phyloP scores from a whole-genome alignment of 1,140 invertebrate species.

The Atopsyche davidsoni region DNA sequence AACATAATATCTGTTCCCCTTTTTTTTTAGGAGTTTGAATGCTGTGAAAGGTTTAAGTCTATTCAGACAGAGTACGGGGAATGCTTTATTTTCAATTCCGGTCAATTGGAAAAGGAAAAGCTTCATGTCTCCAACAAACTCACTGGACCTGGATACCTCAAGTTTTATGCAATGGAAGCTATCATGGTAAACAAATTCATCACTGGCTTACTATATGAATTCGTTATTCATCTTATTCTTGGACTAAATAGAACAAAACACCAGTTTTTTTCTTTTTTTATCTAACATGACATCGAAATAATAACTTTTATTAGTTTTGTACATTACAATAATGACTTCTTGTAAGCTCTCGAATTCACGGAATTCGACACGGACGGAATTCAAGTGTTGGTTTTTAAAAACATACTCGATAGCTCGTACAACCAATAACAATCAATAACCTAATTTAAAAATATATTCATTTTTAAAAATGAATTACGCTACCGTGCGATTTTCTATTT shows the following conservation, averaged over 20 bases:
- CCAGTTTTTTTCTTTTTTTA: too few species aligned
- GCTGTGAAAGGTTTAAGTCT: conserved; percentile 46
- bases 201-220: too few species aligned
- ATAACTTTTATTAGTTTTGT: too few species aligned
- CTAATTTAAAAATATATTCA: background rate
- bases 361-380: too few species aligned
- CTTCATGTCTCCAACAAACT: conserved; percentile 21
- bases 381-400: too few species aligned
- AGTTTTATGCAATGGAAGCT: conserved; percentile 25
- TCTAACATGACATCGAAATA: too few species aligned
- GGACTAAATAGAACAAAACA: too few species aligned
- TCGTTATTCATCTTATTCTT: too few species aligned
- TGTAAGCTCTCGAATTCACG: too few species aligned
- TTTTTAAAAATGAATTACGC: background rate
- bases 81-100: conserved; percentile 46
- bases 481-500: background rate
- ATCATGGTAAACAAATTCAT: conserved; percentile 23
- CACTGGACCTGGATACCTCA: conserved; percentile 25
- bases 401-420: background rate
- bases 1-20: background rate
- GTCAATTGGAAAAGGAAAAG: conserved; percentile 30
- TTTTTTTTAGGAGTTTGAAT: conserved; percentile 39
- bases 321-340: too few species aligned
- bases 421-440: too few species aligned
- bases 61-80: conserved; percentile 46